Conservation (phyloP, 2,113 vertebrate species). For the Heterochromis multidens region DNA sequence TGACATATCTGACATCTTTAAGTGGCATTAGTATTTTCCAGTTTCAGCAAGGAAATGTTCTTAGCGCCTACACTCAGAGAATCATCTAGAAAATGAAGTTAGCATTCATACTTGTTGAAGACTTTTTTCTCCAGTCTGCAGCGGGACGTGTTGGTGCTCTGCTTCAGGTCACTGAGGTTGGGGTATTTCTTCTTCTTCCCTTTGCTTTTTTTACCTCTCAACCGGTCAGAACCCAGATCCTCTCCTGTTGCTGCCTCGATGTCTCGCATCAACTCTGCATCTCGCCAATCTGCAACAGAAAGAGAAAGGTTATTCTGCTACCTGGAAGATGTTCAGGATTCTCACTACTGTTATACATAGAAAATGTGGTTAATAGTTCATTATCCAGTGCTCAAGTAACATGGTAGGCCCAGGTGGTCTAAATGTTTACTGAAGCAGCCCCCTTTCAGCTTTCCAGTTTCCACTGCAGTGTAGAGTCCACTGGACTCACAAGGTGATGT, state of each 20-base stretch:
- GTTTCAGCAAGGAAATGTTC: background rate
- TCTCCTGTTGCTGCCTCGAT: slow-evolving; percentile 86
- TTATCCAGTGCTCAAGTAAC: too few species aligned
- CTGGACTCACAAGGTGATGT: too few species aligned
- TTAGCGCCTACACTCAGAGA: background rate
- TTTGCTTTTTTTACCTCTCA: slow-evolving; percentile 63
- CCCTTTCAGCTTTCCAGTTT: too few species aligned
- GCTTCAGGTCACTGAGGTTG: slow-evolving; percentile 88
- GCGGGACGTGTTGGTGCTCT: slow-evolving; percentile 80
- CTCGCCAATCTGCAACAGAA: slow-evolving; percentile 82
- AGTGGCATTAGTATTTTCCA: background rate
- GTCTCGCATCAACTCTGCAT: slow-evolving; percentile 88
- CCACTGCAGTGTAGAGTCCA: too few species aligned
- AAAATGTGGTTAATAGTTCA: background rate
- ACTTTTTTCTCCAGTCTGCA: slow-evolving; percentile 88
- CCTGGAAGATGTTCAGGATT: background rate
- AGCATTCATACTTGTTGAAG: slow-evolving; percentile 86
- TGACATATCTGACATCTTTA: background rate
- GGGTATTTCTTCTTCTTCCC: slow-evolving; percentile 85
- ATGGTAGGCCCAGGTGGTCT: too few species aligned
- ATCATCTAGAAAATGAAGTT: background rate
- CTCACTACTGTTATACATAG: background rate
- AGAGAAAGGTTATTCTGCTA: background rate
- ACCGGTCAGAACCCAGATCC: slow-evolving; percentile 84
- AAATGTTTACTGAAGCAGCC: too few species aligned